Evolutionary conservation across 92 coral and sea anemone species (phyloP), one percentile per base, ranked within the genome.

Genomic region (Montipora capitata): DNA sequence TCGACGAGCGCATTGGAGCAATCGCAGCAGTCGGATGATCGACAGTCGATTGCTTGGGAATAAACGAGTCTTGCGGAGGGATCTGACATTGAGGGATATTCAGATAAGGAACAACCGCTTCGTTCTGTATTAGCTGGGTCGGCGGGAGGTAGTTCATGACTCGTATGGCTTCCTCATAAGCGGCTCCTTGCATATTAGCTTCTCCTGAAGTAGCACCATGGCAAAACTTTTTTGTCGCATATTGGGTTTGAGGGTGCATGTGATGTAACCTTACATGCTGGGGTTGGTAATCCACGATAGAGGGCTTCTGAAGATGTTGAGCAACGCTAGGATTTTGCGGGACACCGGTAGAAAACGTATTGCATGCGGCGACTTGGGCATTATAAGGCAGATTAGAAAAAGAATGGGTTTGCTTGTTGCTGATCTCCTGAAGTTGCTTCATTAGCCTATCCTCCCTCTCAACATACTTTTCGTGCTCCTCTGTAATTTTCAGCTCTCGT

Each of bases 401-500:
- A 12, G 87, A 89, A 42, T 94, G 49, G 14, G 72, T 75, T 61
- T 87, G 94, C 56, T 49, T 44, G 42, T 18, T 80, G 74, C 91
- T 90, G 41, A 86, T 86, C 35, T 92, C 96, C 45, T 92, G 89
- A 13, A 94, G 74, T 67, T 87, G 92, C 58, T 85, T 83, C 15
- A 89, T 88, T 45, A 94, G 81, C 76, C 88, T 86, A 69, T 94
- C 91, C 73, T 97, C 99, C 43, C 91, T 80, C 69, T 95, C 92
- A 16, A 92, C 67, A 74, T 73, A 94, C 43, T 82, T 92, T 74
- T 91, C 92, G 65, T 94, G 96, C 62, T 90, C 94, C 45, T 88
- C 91, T 9, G 67, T 18, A 5, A 91, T 86, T 65, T 86, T 87
- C 16, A 51, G 51, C 52, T 94, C 98, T 61, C 95, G 79, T 59